A percentile compares a stretch with the other conserved stretches of the same genome.
phyloP scores from a whole-genome alignment of 2,888 invertebrate genomes.

The Terebella lapidaria region DNA sequence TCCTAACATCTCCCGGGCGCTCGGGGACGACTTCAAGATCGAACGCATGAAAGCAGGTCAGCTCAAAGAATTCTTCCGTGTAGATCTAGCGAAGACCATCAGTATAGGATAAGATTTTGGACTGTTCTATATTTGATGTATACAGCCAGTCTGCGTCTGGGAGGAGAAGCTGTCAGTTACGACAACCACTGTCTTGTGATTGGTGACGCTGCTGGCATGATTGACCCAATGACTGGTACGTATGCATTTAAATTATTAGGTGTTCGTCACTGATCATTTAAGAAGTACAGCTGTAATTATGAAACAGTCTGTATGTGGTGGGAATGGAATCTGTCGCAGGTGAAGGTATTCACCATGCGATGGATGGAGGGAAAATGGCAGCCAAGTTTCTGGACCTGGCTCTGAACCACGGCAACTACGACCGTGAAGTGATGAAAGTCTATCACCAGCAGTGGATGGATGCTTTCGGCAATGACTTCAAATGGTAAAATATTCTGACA shows the following conservation, averaged over 20 bases:
- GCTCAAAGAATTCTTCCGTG: neutral
- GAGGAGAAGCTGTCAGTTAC: conserved; percentile 33
- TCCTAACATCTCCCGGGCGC: conserved; percentile 32
- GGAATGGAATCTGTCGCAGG: no score
- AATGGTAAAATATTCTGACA: conserved; percentile 32
- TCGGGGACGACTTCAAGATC: conserved; percentile 32
- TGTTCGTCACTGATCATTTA: no score
- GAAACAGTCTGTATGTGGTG: no score
- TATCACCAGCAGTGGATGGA: conserved; percentile 40
- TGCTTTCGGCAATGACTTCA: conserved; percentile 38
- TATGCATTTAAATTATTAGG: no score
- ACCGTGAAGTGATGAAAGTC: conserved; percentile 33
- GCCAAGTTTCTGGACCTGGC: conserved; percentile 35
- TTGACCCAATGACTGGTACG: conserved; percentile 39
- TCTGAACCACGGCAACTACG: conserved; percentile 37
- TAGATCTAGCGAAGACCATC: no score
- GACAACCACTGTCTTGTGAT: conserved; percentile 36
- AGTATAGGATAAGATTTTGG: neutral
- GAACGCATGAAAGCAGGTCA: conserved; percentile 41
- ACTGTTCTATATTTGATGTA: neutral
- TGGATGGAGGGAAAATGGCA: conserved; percentile 41
- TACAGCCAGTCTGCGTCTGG: conserved; percentile 36
- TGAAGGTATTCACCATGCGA: conserved; percentile 43
- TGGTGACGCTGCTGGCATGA: conserved; percentile 44
- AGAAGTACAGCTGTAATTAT: no score